Base-by-base conservation (phyloP, 2,888 invertebrate genomes). In the Apodemia duryi region DNA sequence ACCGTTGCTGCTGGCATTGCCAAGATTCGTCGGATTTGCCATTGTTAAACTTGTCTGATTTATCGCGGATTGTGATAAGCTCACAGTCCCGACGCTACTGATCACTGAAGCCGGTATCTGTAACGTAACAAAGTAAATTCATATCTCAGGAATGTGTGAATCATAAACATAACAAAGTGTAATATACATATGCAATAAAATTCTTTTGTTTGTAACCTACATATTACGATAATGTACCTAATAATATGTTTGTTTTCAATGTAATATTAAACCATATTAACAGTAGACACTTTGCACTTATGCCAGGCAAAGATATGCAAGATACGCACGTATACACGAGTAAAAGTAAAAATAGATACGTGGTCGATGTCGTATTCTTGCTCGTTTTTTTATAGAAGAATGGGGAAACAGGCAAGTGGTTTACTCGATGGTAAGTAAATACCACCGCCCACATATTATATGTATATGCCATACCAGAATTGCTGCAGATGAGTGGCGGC, bases 81-180 rank as follows among this genome's bases (percentile, higher is more conserved):
- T 93, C 70, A 93, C 92, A 73, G 93, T 92, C 72, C 93, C 93
- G 69, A 93, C 92, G 74, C 93, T 93, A 83, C 93, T 93, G 76
- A 93, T 93, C 74, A 93, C 93, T 61, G 93, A 93, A 66, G 93
- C 93, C 66, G 93, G 93, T 68, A 93, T 93, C 93, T 93, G 74
- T 52, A 84, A 85, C 35, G 74, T 51, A 84, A 63, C 4, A 65
- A 38, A 28, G 61, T 57, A 28, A 64, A 41, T 57, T 64, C 63
- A 61, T 38, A 43, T 60, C 61, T 61, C 11, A 60, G 29, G 52
- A 64, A 61, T 66, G 61, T 35, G 13, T 63, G 61, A 61, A 60
- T 66, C 63, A 66, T 64, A 63, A 51, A 38, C 62, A 46, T 60
- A 51, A 49, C 49, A 49, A 51, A 51, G 49, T 57, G 28, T 51